phyloP scores from a whole-genome alignment of 2,888 invertebrate species.

The Acleris sparsana region DNA sequence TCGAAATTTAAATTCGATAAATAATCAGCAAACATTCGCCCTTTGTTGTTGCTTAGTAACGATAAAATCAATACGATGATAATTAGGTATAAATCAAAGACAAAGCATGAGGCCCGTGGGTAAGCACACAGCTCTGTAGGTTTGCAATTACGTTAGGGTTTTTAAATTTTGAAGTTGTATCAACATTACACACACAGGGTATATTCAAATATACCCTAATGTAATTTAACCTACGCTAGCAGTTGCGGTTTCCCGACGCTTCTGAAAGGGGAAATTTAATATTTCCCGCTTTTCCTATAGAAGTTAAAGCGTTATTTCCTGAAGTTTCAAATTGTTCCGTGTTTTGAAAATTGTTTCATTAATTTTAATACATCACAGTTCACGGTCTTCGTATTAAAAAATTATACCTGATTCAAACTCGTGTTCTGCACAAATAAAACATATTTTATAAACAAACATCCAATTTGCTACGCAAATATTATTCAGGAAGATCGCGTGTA shows the following conservation, averaged over 20 bases:
- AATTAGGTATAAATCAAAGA: too few relatives aligned
- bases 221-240: slow-evolving; percentile 5
- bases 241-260: slow-evolving; percentile 26
- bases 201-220: slow-evolving; percentile 1
- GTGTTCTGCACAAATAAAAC: too few relatives aligned
- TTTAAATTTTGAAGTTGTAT: neutral
- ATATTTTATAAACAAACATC: slow-evolving; percentile 15
- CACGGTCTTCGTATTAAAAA: too few relatives aligned
- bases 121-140: too few relatives aligned
- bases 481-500: slow-evolving; percentile 15
- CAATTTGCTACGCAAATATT: slow-evolving; percentile 18
- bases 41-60: too few relatives aligned
- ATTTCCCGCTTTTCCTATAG: slow-evolving; percentile 22
- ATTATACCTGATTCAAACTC: too few relatives aligned
- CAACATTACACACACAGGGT: slow-evolving; percentile 4
- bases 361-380: neutral
- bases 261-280: slow-evolving; percentile 21
- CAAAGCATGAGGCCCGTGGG: too few relatives aligned
- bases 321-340: slow-evolving; percentile 10
- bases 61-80: too few relatives aligned
- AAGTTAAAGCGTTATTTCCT: slow-evolving; percentile 11
- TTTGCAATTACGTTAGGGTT: too few relatives aligned
- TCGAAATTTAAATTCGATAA: too few relatives aligned
- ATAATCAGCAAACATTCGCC: too few relatives aligned
- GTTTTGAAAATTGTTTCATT: neutral